phyloP scores from a whole-genome alignment of 1,140 invertebrate species.

The Drosophila nasuta region DNA sequence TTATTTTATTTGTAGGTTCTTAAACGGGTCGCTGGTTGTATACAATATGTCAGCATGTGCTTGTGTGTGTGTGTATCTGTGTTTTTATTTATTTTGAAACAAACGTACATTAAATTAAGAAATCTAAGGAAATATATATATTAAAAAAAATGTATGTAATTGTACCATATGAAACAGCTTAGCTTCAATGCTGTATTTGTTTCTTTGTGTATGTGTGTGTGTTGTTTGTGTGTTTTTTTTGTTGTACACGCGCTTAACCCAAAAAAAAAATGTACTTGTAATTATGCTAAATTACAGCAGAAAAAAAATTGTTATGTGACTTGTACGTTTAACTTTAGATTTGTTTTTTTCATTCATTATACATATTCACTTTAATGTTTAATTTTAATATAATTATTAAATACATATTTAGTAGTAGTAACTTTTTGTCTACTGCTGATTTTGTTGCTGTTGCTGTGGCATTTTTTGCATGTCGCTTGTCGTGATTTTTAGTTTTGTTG shows the following conservation, averaged over 20 bases:
- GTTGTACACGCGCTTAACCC: conserved; percentile 39
- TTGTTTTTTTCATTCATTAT: conserved; percentile 57
- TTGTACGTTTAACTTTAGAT: conserved; percentile 27
- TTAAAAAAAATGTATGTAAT: conserved; percentile 19
- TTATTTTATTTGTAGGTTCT: conserved; percentile 42
- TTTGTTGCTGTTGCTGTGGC: conserved; percentile 14
- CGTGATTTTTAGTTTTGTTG: background rate
- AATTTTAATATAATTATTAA: conserved; percentile 56
- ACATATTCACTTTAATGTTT: conserved; percentile 54
- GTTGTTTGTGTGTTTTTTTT: conserved; percentile 19
- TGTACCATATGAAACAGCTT: conserved; percentile 38
- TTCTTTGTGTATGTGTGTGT: conserved; percentile 5
- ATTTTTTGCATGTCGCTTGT: conserved; percentile 4
- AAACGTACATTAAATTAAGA: conserved; percentile 22
- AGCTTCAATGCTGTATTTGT: conserved; percentile 14
- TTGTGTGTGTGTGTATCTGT: conserved; percentile 4
- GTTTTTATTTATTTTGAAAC: conserved; percentile 21
- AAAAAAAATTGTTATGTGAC: conserved; percentile 37
- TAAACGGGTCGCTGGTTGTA: conserved; percentile 39
- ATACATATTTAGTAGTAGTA: conserved; percentile 55
- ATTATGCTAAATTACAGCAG: conserved; percentile 51
- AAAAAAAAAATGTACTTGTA: conserved; percentile 13
- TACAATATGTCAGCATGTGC: conserved; percentile 34
- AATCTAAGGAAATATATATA: no score
- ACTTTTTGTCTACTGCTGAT: conserved; percentile 47